Base-by-base conservation (phyloP, 2,113 vertebrate species). In the Eleginops maclovinus region DNA sequence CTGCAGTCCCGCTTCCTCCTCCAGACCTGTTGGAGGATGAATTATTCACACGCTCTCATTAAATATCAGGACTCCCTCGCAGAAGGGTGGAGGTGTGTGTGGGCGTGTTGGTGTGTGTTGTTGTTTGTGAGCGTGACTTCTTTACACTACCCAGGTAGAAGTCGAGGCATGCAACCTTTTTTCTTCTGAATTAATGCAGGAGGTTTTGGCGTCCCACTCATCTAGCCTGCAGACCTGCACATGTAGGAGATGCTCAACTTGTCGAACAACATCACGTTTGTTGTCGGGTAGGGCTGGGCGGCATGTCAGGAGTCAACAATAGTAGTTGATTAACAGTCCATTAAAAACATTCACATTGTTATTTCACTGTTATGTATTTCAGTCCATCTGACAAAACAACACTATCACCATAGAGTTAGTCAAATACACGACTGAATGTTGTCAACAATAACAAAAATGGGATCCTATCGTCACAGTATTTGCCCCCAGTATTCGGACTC, bases 1-100 rank as follows among this genome's bases (percentile, higher is more conserved):
- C 84, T 77, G 61, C 47, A 21, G 73, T 87, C 79, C 84, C 46
- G 69, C 28, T 78, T 62, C 31, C 31, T 84, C 90, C 83, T 91
- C 59, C 68, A 75, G 75, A 73, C 80, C 75, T 86, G 60, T 77
- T 82, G 84, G 77, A 43, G 80, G 64, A 79, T 93, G 83, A 93
- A 93, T 93, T 88, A 94, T 93, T 94, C 88, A 94, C 83, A 84
- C 55, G 81, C 55, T 83, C 84, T 91, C 76, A 89, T 88, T 90
- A 88, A 88, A 91, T 88, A 87, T 75, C 85, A 79, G 72, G 82
- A 89, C 84, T 79, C 75, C 44, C 79, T 63, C 49, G 15, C 63
- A 64, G 26, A 55, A 61, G 1, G 36, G 40, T 9, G 75, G 62
- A 78, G 22, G 74, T 44, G 54, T 79, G 59, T 64, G 31, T 65